phyloP scores from a whole-genome alignment of 2,113 vertebrate genomes.

The Planiliza haematocheilus region DNA sequence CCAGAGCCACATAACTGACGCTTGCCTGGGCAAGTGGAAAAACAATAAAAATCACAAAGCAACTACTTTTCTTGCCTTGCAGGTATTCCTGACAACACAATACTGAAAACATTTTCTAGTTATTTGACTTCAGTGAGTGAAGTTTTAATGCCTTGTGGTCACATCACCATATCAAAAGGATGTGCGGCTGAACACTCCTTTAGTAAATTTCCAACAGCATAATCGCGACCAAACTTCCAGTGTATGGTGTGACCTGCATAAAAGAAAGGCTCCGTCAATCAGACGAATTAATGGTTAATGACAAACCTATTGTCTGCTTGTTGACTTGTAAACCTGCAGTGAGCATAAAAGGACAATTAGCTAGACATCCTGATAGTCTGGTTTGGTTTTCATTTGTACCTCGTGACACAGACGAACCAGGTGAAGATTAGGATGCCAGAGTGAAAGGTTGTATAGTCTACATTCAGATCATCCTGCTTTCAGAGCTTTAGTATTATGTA shows the following conservation, averaged over 20 bases:
- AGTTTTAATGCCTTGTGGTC: slow-evolving; percentile 53
- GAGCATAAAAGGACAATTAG: not conserved
- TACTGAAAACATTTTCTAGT: slow-evolving; percentile 28
- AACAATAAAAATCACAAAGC: no score
- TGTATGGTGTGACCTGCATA: slow-evolving; percentile 23
- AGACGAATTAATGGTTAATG: slow-evolving; percentile 17
- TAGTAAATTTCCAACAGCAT: slow-evolving; percentile 37
- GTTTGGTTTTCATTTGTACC: slow-evolving; percentile 23
- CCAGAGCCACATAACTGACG: not conserved
- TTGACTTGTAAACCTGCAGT: not conserved
- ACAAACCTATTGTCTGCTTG: slow-evolving; percentile 2
- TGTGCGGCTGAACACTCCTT: slow-evolving; percentile 28
- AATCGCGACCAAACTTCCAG: not conserved
- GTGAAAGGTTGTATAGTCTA: no score
- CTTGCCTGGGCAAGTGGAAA: no score
- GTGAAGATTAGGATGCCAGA: no score
- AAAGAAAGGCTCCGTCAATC: slow-evolving; percentile 1
- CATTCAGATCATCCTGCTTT: no score
- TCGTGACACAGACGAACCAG: no score
- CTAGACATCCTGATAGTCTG: not conserved
- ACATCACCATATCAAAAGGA: slow-evolving; percentile 36
- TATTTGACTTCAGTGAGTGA: not conserved
- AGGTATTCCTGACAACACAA: slow-evolving; percentile 41
- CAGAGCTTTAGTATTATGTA: no score
- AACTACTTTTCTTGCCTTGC: not conserved